Evolutionary conservation across 1,140 invertebrate species (phyloP).

Genomic region (Elymnias hypermnestra): DNA sequence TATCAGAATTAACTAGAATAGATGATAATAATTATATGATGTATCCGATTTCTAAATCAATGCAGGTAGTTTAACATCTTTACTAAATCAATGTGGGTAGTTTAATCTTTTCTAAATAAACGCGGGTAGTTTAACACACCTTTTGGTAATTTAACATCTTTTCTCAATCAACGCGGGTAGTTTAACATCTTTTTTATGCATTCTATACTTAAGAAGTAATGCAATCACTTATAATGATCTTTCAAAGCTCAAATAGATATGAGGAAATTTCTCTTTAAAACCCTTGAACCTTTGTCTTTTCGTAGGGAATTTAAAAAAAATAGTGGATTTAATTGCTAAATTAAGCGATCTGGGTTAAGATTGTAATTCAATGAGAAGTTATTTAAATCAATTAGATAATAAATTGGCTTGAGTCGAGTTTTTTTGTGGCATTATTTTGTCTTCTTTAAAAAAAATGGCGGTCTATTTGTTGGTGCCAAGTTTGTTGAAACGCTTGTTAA

Average conservation of each 20-base stretch:
- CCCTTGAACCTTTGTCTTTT: no score
- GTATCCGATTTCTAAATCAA: no score
- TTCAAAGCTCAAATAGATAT: no score
- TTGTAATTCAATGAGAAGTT: conserved; percentile 23
- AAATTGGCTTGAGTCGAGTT: conserved; percentile 33
- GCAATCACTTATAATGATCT: no score
- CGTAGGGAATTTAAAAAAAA: no score
- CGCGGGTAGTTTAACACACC: not conserved
- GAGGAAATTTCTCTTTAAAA: no score
- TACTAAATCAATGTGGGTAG: no score
- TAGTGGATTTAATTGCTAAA: not conserved
- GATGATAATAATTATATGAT: no score
- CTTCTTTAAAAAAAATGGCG: conserved; percentile 8
- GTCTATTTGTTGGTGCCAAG: conserved; percentile 18
- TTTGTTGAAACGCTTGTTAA: conserved; percentile 8
- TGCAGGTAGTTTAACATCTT: no score
- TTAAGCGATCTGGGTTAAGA: not conserved
- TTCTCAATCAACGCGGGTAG: no score
- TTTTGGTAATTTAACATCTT: not conserved
- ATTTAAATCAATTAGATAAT: conserved; percentile 15
- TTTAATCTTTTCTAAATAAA: no score
- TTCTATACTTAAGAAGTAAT: not conserved
- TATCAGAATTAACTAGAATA: no score
- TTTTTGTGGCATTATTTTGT: conserved; percentile 22
- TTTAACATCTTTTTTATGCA: not conserved